Evolutionary conservation across 2,888 invertebrate genomes (phyloP).

Genomic region (Meganola albula): DNA sequence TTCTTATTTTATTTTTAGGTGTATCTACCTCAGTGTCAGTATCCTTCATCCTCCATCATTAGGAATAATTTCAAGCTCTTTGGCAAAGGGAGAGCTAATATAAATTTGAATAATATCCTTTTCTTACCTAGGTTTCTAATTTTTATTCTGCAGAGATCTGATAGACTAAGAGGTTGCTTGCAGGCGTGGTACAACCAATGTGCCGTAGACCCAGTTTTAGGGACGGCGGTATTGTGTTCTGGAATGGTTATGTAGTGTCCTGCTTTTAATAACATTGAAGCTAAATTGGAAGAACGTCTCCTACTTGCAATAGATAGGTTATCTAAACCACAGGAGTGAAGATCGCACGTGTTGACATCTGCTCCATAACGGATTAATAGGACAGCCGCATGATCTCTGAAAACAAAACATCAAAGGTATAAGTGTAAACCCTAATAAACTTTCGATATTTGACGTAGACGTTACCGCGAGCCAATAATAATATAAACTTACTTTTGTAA

Average conservation of each 20-base stretch:
- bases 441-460: neutral
- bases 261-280: conserved; percentile 59
- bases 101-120: conserved; percentile 53
- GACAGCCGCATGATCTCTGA: conserved; percentile 71
- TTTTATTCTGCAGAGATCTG: conserved; percentile 77
- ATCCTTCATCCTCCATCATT: conserved; percentile 72
- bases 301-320: conserved; percentile 75
- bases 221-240: conserved; percentile 11
- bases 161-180: conserved; percentile 69
- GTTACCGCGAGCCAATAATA: neutral
- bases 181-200: conserved; percentile 59
- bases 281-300: conserved; percentile 43
- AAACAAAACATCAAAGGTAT: no score
- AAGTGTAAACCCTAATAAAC: conserved; percentile 4
- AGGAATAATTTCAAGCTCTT: conserved; percentile 75
- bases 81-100: conserved; percentile 72
- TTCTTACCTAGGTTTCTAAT: conserved; percentile 54
- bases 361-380: conserved; percentile 80
- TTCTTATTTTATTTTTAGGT: no score
- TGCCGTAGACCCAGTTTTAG: conserved; percentile 41
- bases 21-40: no score
- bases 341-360: conserved; percentile 79
- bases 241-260: conserved; percentile 42
- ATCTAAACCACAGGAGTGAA: conserved; percentile 74
- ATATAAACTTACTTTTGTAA: conserved; percentile 56